Base-by-base conservation (phyloP, 2,797 vertebrate genomes). In the Parotocinclus haroldoi region DNA sequence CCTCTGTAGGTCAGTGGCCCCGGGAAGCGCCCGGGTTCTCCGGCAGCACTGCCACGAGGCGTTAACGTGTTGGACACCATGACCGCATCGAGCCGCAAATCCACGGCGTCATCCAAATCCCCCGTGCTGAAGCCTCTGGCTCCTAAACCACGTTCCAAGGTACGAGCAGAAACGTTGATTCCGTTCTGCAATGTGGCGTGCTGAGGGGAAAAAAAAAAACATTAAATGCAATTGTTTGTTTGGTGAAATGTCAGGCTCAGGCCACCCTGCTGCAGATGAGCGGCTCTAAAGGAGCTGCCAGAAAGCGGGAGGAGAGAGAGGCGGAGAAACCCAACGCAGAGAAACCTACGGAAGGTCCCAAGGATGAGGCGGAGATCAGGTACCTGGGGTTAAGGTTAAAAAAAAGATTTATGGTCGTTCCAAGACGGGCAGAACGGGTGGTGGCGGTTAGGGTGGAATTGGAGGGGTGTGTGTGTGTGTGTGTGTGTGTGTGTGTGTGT, bases 41-140 rank as follows among this genome's bases (percentile, higher is more conserved):
- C 78, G 0, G 66, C 81, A 0, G 78, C 73, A 74, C 87, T 84
- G n/a, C 68, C 82, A 11, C 90, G 90, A 51, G 82, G 80, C 17
- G 62, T 74, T 12, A 95, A 90, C 71, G 82, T 98, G 84, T 86
- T 99, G 68, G 96, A 99, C 83, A 92, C 72, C 78, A 96, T 99
- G 89, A 89, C 79, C 2, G 87, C 87, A 73, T 76, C 84, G 18
- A 84, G 81, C 61, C 93, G 83, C 87, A 96, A 92, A 81, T 77
- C 75, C 0, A 19, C 77, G 36, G 69, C 58, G 0, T 74, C 86
- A 50, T 52, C 65, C 14, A 93, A 86, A 76, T 66, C 81, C 17
- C 81, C 85, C 0, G 83, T 95, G 65, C 92, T 99, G 77, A 98
- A 95, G 58, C 96, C 96, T 11, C 88, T 98, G 71, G 84, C 82